These are phyloP conservation scores for Rhea americana DNA, from an alignment of 2,113 vertebrate genomes.

Conservation along the genomic window DNA sequence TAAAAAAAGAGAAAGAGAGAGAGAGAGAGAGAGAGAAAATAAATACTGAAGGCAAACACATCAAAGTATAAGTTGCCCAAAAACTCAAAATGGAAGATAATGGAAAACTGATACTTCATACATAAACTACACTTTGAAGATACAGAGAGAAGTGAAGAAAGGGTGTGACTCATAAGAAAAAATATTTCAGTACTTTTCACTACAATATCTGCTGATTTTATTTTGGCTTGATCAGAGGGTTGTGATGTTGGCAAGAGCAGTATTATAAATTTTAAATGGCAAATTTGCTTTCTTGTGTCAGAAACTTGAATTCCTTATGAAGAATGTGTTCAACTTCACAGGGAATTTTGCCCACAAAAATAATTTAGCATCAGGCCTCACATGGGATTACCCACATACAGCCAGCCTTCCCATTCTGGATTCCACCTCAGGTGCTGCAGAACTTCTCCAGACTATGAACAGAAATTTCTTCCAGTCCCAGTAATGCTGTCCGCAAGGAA, in stretches of 20 bases:
- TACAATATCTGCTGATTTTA: conserved; percentile 16
- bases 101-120: fast-evolving
- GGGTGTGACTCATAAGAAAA: background rate
- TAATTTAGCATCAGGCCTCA: background rate
- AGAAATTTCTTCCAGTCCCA: background rate
- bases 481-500: background rate
- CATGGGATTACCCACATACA: background rate
- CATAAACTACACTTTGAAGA: background rate
- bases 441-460: background rate
- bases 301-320: background rate
- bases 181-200: conserved; percentile 18
- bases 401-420: background rate
- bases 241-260: background rate
- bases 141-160: background rate
- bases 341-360: background rate
- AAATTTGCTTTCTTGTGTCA: background rate
- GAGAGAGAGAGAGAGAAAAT: background rate
- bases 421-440: background rate
- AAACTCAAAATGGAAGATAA: background rate
- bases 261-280: background rate
- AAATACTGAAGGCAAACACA: background rate
- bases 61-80: background rate
- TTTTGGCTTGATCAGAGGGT: background rate
- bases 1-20: background rate
- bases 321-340: background rate